Percentiles rank a stretch among this genome's conserved stretches.
These are phyloP conservation scores for Drosophila ustulata DNA, from an alignment of 2,888 invertebrate species.

Conservation along the genomic window DNA sequence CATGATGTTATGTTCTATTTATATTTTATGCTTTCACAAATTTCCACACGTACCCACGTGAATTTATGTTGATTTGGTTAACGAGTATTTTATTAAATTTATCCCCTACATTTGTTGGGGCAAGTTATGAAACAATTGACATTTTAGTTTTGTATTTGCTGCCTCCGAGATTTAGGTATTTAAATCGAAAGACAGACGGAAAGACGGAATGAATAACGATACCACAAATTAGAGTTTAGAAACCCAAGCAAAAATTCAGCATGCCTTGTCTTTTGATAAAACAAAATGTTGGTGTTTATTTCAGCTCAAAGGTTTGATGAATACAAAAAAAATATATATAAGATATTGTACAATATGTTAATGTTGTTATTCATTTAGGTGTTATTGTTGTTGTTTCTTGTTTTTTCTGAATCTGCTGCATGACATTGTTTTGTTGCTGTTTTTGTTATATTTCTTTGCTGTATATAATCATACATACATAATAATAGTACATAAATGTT, in stretches of 20 bases:
- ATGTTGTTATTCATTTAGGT: constrained; percentile 41
- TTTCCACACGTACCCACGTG: neutral
- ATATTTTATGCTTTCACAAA: neutral
- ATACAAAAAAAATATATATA: constrained; percentile 58
- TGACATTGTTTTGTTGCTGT: constrained; percentile 22
- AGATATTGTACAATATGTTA: constrained; percentile 71
- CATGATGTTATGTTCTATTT: neutral
- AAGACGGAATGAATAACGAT: no score
- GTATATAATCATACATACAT: constrained; percentile 46
- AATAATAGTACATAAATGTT: constrained; percentile 57
- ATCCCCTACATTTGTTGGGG: no score
- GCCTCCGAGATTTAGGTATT: no score
- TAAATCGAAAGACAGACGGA: no score
- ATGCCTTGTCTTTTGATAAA: constrained; percentile 50
- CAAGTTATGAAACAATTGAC: no score
- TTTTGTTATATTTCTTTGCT: constrained; percentile 20
- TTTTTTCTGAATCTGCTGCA: constrained; percentile 39
- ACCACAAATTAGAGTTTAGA: no score
- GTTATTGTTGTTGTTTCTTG: constrained; percentile 14
- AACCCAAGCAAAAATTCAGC: neutral
- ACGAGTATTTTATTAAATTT: neutral
- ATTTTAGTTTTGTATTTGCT: no score
- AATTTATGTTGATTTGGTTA: neutral
- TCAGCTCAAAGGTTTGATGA: constrained; percentile 66
- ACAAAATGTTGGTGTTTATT: constrained; percentile 74